Percentiles rank a stretch among this genome's conserved stretches.
These are phyloP conservation scores for Crambe crambe DNA, from an alignment of 37 sponge, comb jelly and placozoan species.

Conservation along the genomic window DNA sequence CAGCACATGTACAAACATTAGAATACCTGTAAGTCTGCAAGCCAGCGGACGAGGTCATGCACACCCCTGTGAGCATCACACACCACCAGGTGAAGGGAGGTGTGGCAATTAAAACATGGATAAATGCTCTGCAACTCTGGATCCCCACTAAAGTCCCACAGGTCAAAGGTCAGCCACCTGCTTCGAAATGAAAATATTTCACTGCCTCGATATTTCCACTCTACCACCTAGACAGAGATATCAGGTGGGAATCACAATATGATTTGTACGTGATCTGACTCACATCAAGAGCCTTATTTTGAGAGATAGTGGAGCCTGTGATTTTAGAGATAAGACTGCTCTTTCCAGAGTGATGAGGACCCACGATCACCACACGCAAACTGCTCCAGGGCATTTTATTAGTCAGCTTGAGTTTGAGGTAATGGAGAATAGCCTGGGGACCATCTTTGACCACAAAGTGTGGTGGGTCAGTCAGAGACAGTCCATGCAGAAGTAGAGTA, in stretches of 20 bases:
- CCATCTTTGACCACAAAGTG: slow-evolving; percentile 22
- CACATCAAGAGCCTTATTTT: slow-evolving; percentile 60
- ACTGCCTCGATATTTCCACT: slow-evolving; percentile 45
- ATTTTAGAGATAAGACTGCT: slow-evolving; percentile 36
- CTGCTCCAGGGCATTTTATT: slow-evolving; percentile 25
- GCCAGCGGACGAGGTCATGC: slow-evolving; percentile 27
- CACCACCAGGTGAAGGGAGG: slow-evolving; percentile 60
- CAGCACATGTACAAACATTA: background rate
- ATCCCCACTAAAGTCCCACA: slow-evolving; percentile 73
- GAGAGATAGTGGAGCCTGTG: background rate
- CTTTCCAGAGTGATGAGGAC: slow-evolving; percentile 58
- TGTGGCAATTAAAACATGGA: slow-evolving; percentile 45
- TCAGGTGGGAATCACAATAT: background rate
- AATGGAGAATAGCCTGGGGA: slow-evolving; percentile 20
- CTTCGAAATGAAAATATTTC: slow-evolving; percentile 37
- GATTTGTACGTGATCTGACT: background rate
- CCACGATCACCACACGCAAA: slow-evolving; percentile 55
- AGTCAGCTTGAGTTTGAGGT: slow-evolving; percentile 27
- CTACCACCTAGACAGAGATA: slow-evolving; percentile 19
- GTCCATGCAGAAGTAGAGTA: slow-evolving; percentile 34
- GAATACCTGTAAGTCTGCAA: slow-evolving; percentile 55
- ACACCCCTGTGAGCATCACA: background rate
- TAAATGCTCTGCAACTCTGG: slow-evolving; percentile 36
- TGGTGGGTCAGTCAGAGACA: slow-evolving; percentile 57
- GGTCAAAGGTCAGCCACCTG: slow-evolving; percentile 30